A percentile compares a stretch with the other conserved stretches of the same genome.
Evolutionary conservation across 1,140 invertebrate genomes (phyloP).

Genomic region (Amphibalanus amphitrite): DNA sequence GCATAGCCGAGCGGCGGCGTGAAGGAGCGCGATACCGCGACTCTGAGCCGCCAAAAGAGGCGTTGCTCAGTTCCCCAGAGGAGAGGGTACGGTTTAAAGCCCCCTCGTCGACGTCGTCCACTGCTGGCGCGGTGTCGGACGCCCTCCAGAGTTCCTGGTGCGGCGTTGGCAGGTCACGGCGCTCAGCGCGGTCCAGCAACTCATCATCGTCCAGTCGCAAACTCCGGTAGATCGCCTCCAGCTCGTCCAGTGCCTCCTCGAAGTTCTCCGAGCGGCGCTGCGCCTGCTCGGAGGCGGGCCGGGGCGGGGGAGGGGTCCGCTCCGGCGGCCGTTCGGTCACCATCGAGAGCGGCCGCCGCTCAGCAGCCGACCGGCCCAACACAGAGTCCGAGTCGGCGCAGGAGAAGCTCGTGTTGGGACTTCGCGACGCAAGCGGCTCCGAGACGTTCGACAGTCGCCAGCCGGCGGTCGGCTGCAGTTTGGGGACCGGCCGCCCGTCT

Average conservation of each 20-base stretch:
- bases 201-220: conserved; percentile 62
- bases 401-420: background rate
- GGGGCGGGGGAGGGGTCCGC: conserved; percentile 40
- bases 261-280: conserved; percentile 48
- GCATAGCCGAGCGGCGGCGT: conserved; percentile 27
- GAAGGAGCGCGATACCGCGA: conserved; percentile 22
- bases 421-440: background rate
- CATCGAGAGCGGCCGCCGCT: conserved; percentile 59
- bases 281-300: conserved; percentile 26
- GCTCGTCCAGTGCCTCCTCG: conserved; percentile 66
- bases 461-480: background rate
- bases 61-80: background rate
- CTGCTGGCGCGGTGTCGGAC: conserved; percentile 13
- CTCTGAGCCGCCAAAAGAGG: background rate
- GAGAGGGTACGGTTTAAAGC: background rate
- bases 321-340: conserved; percentile 44
- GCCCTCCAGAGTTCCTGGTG: conserved; percentile 23
- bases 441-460: background rate
- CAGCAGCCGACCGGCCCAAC: conserved; percentile 32
- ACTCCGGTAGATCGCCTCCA: conserved; percentile 67
- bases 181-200: conserved; percentile 52
- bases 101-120: background rate
- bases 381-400: background rate
- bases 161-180: conserved; percentile 44
- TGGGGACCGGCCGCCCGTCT: background rate